These are phyloP conservation scores for Tipula lateralis DNA, from an alignment of 2,888 invertebrate species.

Conservation along the genomic window DNA sequence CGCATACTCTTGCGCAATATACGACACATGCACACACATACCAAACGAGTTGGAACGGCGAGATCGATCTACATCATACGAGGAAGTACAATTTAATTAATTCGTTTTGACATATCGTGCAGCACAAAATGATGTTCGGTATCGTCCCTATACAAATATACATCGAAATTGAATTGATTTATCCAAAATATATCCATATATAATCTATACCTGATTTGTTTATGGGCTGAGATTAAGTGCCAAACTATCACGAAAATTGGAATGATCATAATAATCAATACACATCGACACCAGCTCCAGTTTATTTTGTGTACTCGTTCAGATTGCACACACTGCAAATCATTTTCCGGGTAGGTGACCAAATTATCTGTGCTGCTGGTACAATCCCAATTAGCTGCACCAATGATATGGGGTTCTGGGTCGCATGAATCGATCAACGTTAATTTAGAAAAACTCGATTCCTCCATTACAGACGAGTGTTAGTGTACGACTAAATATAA, in stretches of 20 bases:
- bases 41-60: too few species aligned
- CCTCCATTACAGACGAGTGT: background rate
- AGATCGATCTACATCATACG: too few species aligned
- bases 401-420: background rate
- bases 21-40: background rate
- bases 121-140: background rate
- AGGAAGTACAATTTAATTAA: background rate
- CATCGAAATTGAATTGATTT: background rate
- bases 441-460: background rate
- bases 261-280: background rate
- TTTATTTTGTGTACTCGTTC: background rate
- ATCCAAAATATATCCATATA: background rate
- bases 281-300: background rate
- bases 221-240: background rate
- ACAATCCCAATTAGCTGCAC: background rate
- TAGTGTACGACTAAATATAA: background rate
- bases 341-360: background rate
- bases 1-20: background rate
- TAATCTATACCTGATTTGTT: background rate
- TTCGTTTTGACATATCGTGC: background rate
- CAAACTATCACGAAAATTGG: background rate
- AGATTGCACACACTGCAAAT: background rate
- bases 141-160: background rate
- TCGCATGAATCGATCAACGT: background rate
- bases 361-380: background rate